Evolutionary conservation across 2,113 vertebrate species (phyloP).

Genomic region (Thalassarche chlororhynchos): DNA sequence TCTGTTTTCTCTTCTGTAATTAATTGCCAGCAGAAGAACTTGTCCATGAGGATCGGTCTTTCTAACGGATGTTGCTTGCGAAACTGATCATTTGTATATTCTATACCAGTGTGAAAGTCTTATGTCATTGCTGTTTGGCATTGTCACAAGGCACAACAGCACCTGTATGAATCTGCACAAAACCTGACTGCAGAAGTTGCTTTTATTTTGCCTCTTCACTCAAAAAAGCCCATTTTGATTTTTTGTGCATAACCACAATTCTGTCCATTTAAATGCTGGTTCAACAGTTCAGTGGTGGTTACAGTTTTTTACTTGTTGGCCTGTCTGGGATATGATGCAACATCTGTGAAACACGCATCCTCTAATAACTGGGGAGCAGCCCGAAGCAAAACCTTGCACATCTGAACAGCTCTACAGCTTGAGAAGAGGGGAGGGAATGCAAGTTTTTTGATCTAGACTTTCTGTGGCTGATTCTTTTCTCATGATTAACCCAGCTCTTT

Average conservation of each 20-base stretch:
- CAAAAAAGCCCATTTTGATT: neutral
- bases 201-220: neutral
- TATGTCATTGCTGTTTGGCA: neutral
- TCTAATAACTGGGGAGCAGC: neutral
- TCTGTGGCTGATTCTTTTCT: neutral
- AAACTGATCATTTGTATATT: neutral
- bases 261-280: neutral
- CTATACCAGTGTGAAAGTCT: neutral
- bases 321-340: neutral
- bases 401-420: neutral
- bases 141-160: fast-evolving
- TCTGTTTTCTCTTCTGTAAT: neutral
- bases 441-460: neutral
- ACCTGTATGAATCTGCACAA: neutral
- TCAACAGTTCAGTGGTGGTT: neutral
- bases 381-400: neutral
- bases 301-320: neutral
- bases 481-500: neutral
- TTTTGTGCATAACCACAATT: neutral
- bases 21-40: neutral
- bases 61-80: neutral
- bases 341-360: neutral
- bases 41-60: neutral
- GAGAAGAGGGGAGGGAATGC: neutral
- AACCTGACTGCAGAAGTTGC: neutral